These are phyloP conservation scores for Urocynchramus pylzowi DNA, from an alignment of 2,113 vertebrate genomes.

Conservation along the genomic window DNA sequence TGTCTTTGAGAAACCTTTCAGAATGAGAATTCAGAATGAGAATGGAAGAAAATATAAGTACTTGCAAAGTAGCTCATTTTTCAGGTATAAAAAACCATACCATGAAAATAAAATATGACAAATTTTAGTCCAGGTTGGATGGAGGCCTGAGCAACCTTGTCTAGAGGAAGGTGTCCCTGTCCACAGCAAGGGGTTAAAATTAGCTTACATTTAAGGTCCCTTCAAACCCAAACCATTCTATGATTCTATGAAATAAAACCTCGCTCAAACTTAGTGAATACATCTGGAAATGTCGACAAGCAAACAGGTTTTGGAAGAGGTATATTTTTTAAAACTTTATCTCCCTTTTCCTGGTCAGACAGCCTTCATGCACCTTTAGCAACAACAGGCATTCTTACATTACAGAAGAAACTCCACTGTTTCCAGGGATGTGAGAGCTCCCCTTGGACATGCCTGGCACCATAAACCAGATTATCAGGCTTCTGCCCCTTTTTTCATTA, in stretches of 20 bases:
- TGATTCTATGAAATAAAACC: not conserved
- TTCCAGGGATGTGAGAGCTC: not conserved
- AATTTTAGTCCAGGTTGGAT: not conserved
- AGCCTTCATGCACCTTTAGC: not conserved
- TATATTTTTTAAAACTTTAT: not conserved
- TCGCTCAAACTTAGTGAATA: not conserved
- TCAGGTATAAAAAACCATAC: not conserved
- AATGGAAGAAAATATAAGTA: not conserved
- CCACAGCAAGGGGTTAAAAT: not conserved
- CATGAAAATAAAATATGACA: not conserved
- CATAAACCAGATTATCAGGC: not conserved
- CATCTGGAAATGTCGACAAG: not conserved
- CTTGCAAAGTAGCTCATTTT: not conserved
- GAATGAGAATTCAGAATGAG: not conserved
- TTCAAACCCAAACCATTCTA: not conserved
- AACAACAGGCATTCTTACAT: not conserved
- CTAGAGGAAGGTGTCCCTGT: not conserved
- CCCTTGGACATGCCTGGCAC: fast-evolving
- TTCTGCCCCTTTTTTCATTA: not conserved
- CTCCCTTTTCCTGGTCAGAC: fast-evolving
- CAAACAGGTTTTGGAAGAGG: not conserved
- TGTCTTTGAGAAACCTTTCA: not conserved
- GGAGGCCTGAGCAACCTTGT: not conserved
- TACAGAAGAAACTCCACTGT: not conserved
- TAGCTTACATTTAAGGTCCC: not conserved